A percentile compares a stretch with the other conserved stretches of the same genome.
Evolutionary conservation across 1,140 invertebrate species (phyloP).

Genomic region (Drosophila serrata): DNA sequence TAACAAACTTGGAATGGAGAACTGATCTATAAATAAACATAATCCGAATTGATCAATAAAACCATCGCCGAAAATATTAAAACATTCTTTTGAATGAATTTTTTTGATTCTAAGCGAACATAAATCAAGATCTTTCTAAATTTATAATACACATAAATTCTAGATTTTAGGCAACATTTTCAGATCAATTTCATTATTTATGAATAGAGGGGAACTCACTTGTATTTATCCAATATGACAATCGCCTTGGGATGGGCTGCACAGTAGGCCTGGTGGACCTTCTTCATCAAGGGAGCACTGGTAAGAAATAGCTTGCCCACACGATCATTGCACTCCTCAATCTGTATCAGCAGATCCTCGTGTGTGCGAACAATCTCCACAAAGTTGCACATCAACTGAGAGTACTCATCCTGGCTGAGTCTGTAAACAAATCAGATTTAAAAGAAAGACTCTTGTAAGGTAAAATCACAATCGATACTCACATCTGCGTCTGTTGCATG

Average conservation of each 20-base stretch:
- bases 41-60: constrained; percentile 2
- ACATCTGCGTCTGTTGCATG: constrained; percentile 94
- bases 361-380: constrained; percentile 94
- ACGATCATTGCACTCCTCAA: constrained; percentile 94
- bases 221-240: constrained; percentile 95
- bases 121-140: constrained; percentile 10
- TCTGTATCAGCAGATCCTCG: constrained; percentile 90
- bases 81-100: constrained; percentile 1
- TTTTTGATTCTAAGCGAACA: not conserved
- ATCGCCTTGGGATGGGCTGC: constrained; percentile 96
- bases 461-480: constrained; percentile 85
- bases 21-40: constrained; percentile 4
- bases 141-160: constrained; percentile 8
- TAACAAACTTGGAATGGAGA: not conserved
- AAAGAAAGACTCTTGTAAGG: not conserved
- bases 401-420: constrained; percentile 93
- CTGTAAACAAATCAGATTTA: constrained; percentile 86
- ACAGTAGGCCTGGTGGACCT: constrained; percentile 95
- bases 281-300: constrained; percentile 94
- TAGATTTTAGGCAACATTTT: not conserved
- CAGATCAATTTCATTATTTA: not conserved
- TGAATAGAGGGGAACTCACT: constrained; percentile 87
- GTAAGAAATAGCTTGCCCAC: constrained; percentile 96
- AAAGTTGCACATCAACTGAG: constrained; percentile 94
- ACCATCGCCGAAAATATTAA: constrained; percentile 2